Evolutionary conservation across 2,888 invertebrate species (phyloP).

Genomic region (Mechanitis messenoides): DNA sequence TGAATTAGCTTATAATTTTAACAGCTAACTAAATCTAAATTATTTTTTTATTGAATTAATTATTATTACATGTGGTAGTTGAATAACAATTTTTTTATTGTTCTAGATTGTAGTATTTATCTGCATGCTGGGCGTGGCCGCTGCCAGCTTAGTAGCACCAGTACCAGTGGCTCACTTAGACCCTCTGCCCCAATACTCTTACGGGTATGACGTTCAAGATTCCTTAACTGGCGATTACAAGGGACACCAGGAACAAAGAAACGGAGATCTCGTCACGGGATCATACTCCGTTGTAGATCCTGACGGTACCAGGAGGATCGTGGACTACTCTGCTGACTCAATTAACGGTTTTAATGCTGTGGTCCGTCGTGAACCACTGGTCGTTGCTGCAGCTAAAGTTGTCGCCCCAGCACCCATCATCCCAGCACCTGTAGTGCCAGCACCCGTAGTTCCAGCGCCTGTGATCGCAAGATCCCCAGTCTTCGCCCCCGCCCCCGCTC

Average conservation of each 20-base stretch:
- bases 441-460: conserved; percentile 39
- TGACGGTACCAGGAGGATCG: conserved; percentile 75
- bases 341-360: conserved; percentile 77
- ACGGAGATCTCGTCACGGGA: conserved; percentile 76
- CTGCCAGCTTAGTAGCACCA: conserved; percentile 58
- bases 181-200: conserved; percentile 74
- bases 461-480: conserved; percentile 39
- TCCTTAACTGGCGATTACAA: conserved; percentile 77
- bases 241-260: conserved; percentile 74
- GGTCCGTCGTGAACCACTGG: conserved; percentile 72
- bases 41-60: neutral
- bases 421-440: conserved; percentile 46
- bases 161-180: conserved; percentile 56
- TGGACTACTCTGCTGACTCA: conserved; percentile 75
- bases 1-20: neutral
- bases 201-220: conserved; percentile 77
- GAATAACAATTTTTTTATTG: conserved; percentile 1
- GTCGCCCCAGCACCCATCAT: conserved; percentile 39
- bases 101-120: conserved; percentile 73
- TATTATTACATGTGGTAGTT: neutral
- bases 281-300: conserved; percentile 75
- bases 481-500: conserved; percentile 35
- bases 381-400: conserved; percentile 43
- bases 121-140: conserved; percentile 55
- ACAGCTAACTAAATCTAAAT: too few relatives aligned